Evolutionary conservation across 2,797 vertebrate genomes (phyloP), one percentile per base, ranked within the genome.

Genomic region (Alfaro cultratus): DNA sequence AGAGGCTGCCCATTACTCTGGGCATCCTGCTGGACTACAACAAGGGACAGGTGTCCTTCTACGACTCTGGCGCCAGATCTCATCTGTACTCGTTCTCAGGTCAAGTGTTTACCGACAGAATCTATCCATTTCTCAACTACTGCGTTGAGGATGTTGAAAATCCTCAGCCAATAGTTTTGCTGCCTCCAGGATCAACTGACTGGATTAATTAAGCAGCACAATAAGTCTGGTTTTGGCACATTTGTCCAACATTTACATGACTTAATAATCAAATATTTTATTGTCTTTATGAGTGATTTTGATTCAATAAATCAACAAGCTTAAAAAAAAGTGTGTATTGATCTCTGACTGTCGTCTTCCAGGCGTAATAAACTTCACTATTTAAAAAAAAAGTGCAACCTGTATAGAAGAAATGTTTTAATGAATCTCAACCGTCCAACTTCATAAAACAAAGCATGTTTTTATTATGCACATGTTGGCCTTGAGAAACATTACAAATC

Each of bases 11-110:
- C 8, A 1, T 55, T 4, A 79, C 45, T 16, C 64, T 95, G 5
- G 93, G 92, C 49, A 57, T 95, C 49, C 29, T 93, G 41, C 62
- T 95, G 47, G 87, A 94, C 70, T 93, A 93, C 73, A 75, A 57
- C 3, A 82, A 68, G 12, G 87, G 89, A 31, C 45, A 85, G 47
- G 46, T 95, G 12, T 79, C 82, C 2, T 91, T 94, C 78, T 94
- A 92, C 1, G 76, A 94, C 1, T 41, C 80, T 5, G 47, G 47
- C 3, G 2, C 43, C 43, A 91, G 83, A 80, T 18, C 45, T 81
- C 74, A 83, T 4, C 2, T 94, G 26, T 92, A 87, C 80, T 39
- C 72, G 31, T 95, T 94, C 86, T 49, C 8, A 1, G 74, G 82
- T 39, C 72, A 89, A 29, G n/a, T 0, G 0, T 91, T 93, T 51